Percentiles rank a stretch among this genome's conserved stretches.
phyloP scores from a whole-genome alignment of 2,113 vertebrate species.

The Amphiprion percula region DNA sequence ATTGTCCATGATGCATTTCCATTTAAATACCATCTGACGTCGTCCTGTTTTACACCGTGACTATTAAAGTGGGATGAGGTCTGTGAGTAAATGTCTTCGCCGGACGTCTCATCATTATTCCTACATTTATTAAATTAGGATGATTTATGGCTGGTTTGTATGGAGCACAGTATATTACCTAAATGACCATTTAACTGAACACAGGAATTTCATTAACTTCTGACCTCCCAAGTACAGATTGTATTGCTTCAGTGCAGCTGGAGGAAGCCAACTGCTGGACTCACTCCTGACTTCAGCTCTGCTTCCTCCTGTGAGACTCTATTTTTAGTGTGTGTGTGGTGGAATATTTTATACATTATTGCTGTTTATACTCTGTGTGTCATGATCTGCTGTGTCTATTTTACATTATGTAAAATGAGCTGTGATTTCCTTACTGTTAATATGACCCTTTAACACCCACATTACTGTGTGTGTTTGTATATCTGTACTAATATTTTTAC shows the following conservation, averaged over 20 bases:
- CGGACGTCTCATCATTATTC: constrained; percentile 85
- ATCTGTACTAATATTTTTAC: no score
- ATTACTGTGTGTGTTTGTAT: no score
- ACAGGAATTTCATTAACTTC: constrained; percentile 87
- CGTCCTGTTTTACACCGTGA: constrained; percentile 81
- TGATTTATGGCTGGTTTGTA: constrained; percentile 85
- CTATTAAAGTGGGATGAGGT: constrained; percentile 81
- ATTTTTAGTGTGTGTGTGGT: background rate
- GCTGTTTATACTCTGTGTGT: background rate
- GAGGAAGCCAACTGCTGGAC: constrained; percentile 30
- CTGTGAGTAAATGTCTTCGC: constrained; percentile 82
- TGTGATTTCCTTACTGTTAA: no score
- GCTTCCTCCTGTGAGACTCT: constrained; percentile 18
- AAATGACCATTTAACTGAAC: constrained; percentile 86
- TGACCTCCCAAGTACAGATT: constrained; percentile 80
- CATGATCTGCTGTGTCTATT: background rate
- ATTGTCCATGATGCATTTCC: constrained; percentile 78
- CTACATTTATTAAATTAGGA: constrained; percentile 87
- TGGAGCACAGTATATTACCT: constrained; percentile 80
- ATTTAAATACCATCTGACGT: constrained; percentile 79
- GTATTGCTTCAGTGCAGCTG: constrained; percentile 58
- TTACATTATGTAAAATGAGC: no score
- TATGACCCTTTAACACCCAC: no score
- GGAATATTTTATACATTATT: background rate
- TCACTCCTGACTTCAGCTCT: constrained; percentile 16